A percentile compares a stretch with the other conserved stretches of the same genome.
Evolutionary conservation across 2,888 invertebrate species (phyloP).

Genomic region (Rhorus exstirpatorius): DNA sequence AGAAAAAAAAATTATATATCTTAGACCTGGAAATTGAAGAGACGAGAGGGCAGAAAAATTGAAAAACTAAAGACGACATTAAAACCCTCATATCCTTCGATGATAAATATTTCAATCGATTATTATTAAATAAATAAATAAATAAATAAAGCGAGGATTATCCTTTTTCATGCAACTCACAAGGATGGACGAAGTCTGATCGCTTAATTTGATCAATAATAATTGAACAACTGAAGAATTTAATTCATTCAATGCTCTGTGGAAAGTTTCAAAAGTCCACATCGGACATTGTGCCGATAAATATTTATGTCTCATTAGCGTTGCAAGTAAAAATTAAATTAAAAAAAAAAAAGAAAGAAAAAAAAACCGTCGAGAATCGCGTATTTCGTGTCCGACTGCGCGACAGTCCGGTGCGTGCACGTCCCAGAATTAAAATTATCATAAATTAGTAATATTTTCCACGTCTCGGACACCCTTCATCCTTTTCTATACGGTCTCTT

Average conservation of each 20-base stretch:
- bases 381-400: conserved; percentile 58
- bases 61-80: no score
- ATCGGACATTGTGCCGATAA: conserved; percentile 81
- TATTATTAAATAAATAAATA: no score
- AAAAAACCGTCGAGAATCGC: conserved; percentile 24
- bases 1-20: not conserved
- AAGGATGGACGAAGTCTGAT: no score
- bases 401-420: conserved; percentile 65
- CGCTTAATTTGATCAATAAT: no score
- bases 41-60: conserved; percentile 58
- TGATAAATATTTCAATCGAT: no score
- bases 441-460: conserved; percentile 82
- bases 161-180: no score
- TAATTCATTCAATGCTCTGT: no score
- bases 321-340: conserved; percentile 32
- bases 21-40: not conserved
- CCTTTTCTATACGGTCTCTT: conserved; percentile 58
- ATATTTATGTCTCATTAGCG: conserved; percentile 80
- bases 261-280: no score
- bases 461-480: conserved; percentile 60
- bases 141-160: no score
- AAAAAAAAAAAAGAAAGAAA: conserved; percentile 30
- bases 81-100: no score
- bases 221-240: no score
- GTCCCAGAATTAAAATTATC: conserved; percentile 79